Evolutionary conservation across 2,888 invertebrate genomes (phyloP).

Genomic region (Leucoptera coffeella): DNA sequence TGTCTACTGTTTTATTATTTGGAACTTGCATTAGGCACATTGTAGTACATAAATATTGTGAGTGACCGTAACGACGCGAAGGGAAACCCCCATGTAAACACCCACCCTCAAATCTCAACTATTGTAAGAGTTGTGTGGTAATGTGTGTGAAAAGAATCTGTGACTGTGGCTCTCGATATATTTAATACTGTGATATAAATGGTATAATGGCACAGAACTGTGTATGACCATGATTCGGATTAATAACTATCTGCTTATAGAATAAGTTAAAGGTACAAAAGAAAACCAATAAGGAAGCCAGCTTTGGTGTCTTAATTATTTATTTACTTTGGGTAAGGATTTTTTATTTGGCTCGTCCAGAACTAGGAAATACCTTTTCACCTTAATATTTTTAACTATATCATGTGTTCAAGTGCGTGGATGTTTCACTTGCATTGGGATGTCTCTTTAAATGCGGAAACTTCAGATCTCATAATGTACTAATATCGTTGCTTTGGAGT

Average conservation of each 20-base stretch:
- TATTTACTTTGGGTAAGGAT: constrained; percentile 30
- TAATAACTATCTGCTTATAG: no score
- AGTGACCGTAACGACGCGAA: no score
- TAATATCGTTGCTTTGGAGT: constrained; percentile 31
- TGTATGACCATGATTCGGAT: no score
- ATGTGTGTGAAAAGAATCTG: constrained; percentile 1
- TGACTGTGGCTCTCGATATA: constrained; percentile 1
- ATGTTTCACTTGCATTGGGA: constrained; percentile 41
- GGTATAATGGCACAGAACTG: no score
- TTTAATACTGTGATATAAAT: constrained; percentile 40
- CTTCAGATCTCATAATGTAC: constrained; percentile 50
- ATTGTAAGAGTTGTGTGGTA: no score
- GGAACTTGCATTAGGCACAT: no score
- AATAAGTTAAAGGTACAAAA: no score
- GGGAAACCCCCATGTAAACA: no score
- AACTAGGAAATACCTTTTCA: constrained; percentile 54
- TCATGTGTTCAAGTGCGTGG: constrained; percentile 48
- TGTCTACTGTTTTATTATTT: no score
- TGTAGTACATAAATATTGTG: no score
- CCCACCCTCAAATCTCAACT: no score
- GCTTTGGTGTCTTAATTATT: constrained; percentile 30
- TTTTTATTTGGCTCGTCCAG: constrained; percentile 34
- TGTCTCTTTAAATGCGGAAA: constrained; percentile 23
- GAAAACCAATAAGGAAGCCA: no score
- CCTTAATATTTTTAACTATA: constrained; percentile 50